Base-by-base conservation (phyloP, 2,797 vertebrate species). In the Leptatherina wallacei region DNA sequence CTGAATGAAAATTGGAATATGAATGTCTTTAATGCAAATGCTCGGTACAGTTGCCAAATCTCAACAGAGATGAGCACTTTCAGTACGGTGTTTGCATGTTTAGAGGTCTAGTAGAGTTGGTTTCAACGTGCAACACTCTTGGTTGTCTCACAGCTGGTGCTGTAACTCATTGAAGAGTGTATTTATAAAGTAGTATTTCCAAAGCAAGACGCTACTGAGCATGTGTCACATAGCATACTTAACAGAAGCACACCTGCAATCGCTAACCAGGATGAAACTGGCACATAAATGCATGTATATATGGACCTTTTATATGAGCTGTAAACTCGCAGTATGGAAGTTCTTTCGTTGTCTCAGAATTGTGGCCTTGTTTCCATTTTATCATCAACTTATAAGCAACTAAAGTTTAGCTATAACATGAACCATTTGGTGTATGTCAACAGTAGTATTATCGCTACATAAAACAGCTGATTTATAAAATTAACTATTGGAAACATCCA, bases 121-220 rank as follows among this genome's bases (percentile, higher is more conserved):
- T 75, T 84, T 77, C 72, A 79, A 83, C 30, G 4, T 27, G 44
- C 33, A 35, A 13, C 51, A 44, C 61, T 51, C 54, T 56, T n/a
- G 12, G 57, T 87, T 58, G 64, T 81, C 67, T 80, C 77, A 77
- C 93, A 95, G 93, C 92, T 94, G 94, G 90, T 91, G 90, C 93
- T 94, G 92, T 92, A 86, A 75, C 90, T 95, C 92, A 94, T 61
- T 89, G 81, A 86, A 85, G 90, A 86, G 87, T 78, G 77, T 92
- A 93, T 87, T 92, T 94, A 92, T 94, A 93, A 94, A 93, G 87
- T 85, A 84, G 90, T 87, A 76, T 71, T 35, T 85, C 93, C 91
- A 90, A 90, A 93, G 93, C 90, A 91, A 94, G 92, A 89, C 33
- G n/a, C 67, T 33, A 47, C 71, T 68, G 75, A 36, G 81, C 78